phyloP scores from a whole-genome alignment of 2,797 vertebrate genomes.

The Onychomys torridus region DNA sequence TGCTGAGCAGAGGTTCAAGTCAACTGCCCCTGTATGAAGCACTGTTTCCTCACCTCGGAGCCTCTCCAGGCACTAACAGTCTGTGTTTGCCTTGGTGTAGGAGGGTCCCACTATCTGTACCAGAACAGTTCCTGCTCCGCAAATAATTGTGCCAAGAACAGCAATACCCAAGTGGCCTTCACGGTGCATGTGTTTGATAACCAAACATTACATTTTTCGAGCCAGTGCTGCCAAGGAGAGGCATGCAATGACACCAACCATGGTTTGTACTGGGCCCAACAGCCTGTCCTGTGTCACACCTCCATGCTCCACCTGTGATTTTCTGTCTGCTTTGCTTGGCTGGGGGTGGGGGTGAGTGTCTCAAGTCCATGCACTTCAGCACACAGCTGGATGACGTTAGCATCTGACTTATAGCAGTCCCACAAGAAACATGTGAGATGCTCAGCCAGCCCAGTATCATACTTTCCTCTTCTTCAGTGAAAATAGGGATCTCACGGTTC shows the following conservation, averaged over 20 bases:
- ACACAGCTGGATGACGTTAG: too few species aligned
- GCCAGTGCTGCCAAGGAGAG: conserved; percentile 10
- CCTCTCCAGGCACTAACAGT: neutral
- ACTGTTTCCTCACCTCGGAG: neutral
- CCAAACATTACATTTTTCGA: neutral
- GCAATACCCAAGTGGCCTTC: accelerated
- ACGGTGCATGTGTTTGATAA: accelerated
- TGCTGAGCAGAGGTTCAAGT: neutral
- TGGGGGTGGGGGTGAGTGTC: neutral
- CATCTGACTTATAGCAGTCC: neutral
- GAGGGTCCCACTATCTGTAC: accelerated
- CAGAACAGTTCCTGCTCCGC: neutral
- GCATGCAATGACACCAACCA: accelerated
- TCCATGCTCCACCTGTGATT: neutral
- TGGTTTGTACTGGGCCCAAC: neutral
- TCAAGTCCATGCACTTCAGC: neutral
- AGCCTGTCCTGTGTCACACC: neutral
- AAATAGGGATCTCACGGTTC: neutral
- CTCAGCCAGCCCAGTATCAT: too few species aligned
- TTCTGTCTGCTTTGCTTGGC: neutral
- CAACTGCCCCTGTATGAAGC: neutral
- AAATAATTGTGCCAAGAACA: accelerated
- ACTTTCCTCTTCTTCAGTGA: neutral
- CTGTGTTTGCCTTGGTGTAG: conserved; percentile 24
- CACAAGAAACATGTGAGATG: neutral